Evolutionary conservation across 2,797 vertebrate species (phyloP).

Genomic region (Chromobotia macracanthus): DNA sequence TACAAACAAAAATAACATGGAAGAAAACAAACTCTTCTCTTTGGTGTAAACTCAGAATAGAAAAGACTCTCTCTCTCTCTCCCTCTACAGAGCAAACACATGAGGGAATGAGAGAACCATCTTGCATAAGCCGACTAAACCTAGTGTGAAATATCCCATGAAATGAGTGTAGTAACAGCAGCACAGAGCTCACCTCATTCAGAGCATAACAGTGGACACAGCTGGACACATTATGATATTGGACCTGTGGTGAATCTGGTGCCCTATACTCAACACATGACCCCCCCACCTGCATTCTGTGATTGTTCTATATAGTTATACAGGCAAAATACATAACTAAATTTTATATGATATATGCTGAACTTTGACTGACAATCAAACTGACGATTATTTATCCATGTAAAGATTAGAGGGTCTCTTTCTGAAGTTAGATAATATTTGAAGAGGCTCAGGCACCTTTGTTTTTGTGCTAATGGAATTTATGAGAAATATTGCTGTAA

Average conservation of each 20-base stretch:
- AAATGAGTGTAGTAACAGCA: neutral
- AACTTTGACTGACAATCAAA: too few relatives aligned
- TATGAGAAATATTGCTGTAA: neutral
- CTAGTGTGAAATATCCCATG: constrained; percentile 3
- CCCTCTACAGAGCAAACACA: neutral
- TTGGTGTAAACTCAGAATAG: neutral
- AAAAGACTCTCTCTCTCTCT: neutral
- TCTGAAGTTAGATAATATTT: neutral
- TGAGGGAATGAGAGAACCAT: neutral
- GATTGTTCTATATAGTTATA: too few relatives aligned
- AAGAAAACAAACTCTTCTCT: neutral
- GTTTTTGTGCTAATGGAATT: neutral
- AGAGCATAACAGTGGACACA: neutral
- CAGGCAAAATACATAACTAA: too few relatives aligned
- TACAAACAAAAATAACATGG: constrained; percentile 10
- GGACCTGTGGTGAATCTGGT: neutral
- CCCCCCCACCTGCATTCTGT: too few relatives aligned
- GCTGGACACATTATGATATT: neutral
- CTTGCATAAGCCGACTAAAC: neutral
- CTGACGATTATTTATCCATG: too few relatives aligned
- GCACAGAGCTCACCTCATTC: neutral
- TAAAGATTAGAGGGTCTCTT: too few relatives aligned
- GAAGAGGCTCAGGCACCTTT: neutral
- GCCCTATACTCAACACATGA: too few relatives aligned
- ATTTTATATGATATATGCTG: too few relatives aligned